phyloP scores from a whole-genome alignment of 2,113 vertebrate genomes.

The Spilogale gracilis region DNA sequence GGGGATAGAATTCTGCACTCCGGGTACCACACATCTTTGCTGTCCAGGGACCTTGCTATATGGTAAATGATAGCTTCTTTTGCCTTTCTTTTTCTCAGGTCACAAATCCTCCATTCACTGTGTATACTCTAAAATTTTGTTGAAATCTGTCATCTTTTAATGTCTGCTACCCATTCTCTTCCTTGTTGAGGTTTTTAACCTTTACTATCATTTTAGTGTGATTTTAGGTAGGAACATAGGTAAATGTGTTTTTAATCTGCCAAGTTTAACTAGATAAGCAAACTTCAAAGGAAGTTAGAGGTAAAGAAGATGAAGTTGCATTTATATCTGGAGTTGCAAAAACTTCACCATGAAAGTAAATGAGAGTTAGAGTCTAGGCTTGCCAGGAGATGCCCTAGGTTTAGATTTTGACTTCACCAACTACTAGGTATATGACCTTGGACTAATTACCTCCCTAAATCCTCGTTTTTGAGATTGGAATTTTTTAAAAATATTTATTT shows the following conservation, averaged over 20 bases:
- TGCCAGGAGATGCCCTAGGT: background rate
- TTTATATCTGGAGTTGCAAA: slow-evolving; percentile 28
- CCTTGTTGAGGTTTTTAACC: background rate
- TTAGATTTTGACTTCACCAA: slow-evolving; percentile 8
- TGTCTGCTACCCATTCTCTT: background rate
- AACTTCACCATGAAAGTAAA: slow-evolving; percentile 1
- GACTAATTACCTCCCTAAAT: background rate
- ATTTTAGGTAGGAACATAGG: slow-evolving; percentile 35
- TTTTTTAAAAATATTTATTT: background rate
- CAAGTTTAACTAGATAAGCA: slow-evolving; percentile 36
- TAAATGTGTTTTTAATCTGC: slow-evolving; percentile 55
- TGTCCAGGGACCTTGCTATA: background rate
- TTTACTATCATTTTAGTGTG: slow-evolving; percentile 37
- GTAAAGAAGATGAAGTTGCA: slow-evolving; percentile 12
- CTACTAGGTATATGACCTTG: background rate
- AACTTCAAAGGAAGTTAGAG: slow-evolving; percentile 53
- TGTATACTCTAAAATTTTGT: slow-evolving; percentile 13
- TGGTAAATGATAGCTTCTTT: background rate
- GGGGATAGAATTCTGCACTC: background rate
- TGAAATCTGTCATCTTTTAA: slow-evolving; percentile 42
- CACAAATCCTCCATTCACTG: background rate
- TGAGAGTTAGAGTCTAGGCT: slow-evolving; percentile 34
- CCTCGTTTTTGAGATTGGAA: background rate
- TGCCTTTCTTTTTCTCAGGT: background rate
- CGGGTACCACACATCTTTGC: background rate